Base-by-base conservation (phyloP, 35 echinoderm and acorn worm species). In the Apostichopus californicus region DNA sequence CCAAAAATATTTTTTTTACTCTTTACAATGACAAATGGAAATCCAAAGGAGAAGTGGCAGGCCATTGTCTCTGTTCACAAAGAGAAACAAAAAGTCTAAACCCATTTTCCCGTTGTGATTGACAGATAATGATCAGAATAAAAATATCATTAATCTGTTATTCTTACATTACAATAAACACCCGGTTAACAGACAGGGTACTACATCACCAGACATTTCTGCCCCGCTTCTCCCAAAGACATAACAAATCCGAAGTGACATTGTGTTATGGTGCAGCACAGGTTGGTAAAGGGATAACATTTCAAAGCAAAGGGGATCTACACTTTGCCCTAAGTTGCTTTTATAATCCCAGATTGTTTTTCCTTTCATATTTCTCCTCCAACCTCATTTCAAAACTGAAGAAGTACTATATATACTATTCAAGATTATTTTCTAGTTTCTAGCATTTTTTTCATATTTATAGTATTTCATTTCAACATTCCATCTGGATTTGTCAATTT, bases 401-500 rank as follows among this genome's bases (percentile, higher is more conserved):
- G 58, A 61, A 61, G 8, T 61, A 61, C 58, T 61, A 9, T 8
- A 8, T 61, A 12, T 12, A 61, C 58, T 61, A 61, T 61, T 61
- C 7, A 61, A 61, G 58, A 61, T 61, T 12, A 61, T 61, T 61
- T 61, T 46, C 34, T 12, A 61, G 58, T 61, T 61, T 12, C 34
- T 46, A 46, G 34, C 12, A 61, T 61, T 61, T 61, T 61, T 61
- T 12, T 5, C 11, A 18, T 75, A 75, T 75, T 75, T 81, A 22
- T 81, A 55, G 78, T 54, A 15, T 55, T 81, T 13, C 55, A 85
- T 58, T 59, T 85, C 81, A 85, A 55, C 57, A 85, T 85, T 85
- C 81, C 81, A 58, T 85, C 81, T 58, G 55, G 22, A 25, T 59
- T 85, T 85, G 81, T 85, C 81, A 85, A 85, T 58, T 85, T 56